A percentile compares a stretch with the other conserved stretches of the same genome.
Evolutionary conservation across 2,888 invertebrate genomes (phyloP).

Genomic region (Halictus ligatus): DNA sequence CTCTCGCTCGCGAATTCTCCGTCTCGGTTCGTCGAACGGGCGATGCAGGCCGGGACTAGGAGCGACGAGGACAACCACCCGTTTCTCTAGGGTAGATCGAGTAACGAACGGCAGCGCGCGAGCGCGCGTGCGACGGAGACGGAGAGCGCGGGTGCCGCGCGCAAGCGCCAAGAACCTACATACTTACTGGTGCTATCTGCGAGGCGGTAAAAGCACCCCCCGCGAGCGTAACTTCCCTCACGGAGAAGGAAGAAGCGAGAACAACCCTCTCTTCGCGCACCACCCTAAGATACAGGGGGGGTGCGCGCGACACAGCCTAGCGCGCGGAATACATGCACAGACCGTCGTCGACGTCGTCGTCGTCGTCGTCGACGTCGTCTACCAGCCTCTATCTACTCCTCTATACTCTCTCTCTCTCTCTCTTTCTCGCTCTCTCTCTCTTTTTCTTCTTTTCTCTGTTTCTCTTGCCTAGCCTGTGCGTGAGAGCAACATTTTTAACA

Average conservation of each 20-base stretch:
- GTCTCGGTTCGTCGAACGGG: not conserved
- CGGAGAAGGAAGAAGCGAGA: conserved; percentile 68
- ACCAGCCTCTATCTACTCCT: conserved; percentile 18
- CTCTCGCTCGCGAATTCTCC: not conserved
- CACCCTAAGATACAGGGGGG: conserved; percentile 54
- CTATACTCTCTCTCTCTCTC: not conserved
- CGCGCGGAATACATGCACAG: conserved; percentile 63
- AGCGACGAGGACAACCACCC: conserved; percentile 39
- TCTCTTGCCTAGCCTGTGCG: conserved; percentile 27
- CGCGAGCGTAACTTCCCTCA: conserved; percentile 73
- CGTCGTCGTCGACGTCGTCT: conserved; percentile 26
- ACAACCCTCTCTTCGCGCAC: conserved; percentile 32
- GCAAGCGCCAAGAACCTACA: conserved; percentile 72
- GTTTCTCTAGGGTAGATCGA: conserved; percentile 1
- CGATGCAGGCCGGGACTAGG: conserved; percentile 11
- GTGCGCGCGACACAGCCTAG: conserved; percentile 58
- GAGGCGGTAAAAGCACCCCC: conserved; percentile 73
- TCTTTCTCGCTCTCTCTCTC: too few relatives aligned
- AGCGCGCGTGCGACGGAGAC: conserved; percentile 36
- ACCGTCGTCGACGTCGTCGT: not conserved
- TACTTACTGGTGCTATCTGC: conserved; percentile 72
- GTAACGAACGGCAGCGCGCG: not conserved
- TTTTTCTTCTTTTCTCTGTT: too few relatives aligned
- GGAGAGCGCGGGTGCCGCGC: conserved; percentile 42
- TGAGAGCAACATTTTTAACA: conserved; percentile 68